phyloP scores from a whole-genome alignment of 92 coral and sea anemone genomes.

The Bergia puertoricense region DNA sequence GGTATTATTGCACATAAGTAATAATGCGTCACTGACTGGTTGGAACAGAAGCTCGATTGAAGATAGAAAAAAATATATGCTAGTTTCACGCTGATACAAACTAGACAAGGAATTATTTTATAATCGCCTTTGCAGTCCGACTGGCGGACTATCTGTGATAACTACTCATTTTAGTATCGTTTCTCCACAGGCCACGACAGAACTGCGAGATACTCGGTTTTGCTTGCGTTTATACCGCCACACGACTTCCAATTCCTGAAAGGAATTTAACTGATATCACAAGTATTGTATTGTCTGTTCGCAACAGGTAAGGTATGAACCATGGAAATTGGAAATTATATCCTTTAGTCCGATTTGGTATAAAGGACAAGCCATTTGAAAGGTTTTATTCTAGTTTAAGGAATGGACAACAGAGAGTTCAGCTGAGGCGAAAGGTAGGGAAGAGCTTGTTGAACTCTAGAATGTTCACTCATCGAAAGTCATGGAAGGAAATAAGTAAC shows the following conservation, averaged over 20 bases:
- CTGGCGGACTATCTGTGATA: neutral
- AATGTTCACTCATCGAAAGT: neutral
- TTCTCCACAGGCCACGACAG: neutral
- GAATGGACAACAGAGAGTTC: neutral
- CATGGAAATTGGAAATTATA: neutral
- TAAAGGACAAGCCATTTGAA: neutral
- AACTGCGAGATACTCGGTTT: neutral
- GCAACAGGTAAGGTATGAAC: neutral
- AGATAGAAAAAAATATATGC: too few species aligned
- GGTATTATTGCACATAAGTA: neutral
- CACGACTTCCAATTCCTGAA: constrained; percentile 12
- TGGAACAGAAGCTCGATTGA: neutral
- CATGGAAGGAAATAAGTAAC: neutral
- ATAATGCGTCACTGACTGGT: neutral
- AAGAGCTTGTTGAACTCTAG: neutral
- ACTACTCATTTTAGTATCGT: neutral
- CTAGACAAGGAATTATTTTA: neutral
- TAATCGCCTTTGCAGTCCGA: neutral
- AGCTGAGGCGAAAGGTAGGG: neutral
- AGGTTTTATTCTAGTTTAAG: neutral
- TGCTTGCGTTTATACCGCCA: neutral
- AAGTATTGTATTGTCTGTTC: neutral
- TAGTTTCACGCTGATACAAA: neutral
- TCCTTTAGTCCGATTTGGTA: neutral
- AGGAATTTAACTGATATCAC: neutral